phyloP scores from a whole-genome alignment of 2,888 invertebrate species.

The Argyra leucocephala region DNA sequence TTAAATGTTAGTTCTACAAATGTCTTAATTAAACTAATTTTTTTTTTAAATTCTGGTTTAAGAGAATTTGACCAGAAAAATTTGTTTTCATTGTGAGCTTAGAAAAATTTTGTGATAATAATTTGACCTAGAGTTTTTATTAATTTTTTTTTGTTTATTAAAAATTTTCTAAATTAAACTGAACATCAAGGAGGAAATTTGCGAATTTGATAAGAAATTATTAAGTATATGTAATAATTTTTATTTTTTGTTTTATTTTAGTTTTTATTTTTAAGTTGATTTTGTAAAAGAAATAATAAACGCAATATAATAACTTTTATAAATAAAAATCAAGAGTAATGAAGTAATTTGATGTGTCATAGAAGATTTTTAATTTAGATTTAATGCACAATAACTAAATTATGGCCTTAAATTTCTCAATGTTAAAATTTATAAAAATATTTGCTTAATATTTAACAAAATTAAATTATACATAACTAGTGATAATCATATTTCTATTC shows the following conservation, averaged over 20 bases:
- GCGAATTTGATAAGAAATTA: neutral
- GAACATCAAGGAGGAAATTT: constrained; percentile 10
- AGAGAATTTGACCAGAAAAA: neutral
- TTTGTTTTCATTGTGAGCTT: neutral
- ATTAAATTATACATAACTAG: too few relatives aligned
- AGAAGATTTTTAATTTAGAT: too few relatives aligned
- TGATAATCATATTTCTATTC: too few relatives aligned
- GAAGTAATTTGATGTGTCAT: too few relatives aligned
- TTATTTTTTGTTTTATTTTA: neutral
- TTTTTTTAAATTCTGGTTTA: neutral
- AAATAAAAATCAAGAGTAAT: too few relatives aligned
- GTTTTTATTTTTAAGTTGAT: too few relatives aligned
- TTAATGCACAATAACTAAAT: too few relatives aligned
- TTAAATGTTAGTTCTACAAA: neutral
- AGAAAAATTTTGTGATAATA: neutral
- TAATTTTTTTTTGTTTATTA: neutral
- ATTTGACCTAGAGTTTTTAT: neutral
- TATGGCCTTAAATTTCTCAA: too few relatives aligned
- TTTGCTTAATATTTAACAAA: too few relatives aligned
- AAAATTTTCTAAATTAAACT: neutral
- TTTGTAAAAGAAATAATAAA: too few relatives aligned
- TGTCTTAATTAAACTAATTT: neutral
- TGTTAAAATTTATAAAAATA: too few relatives aligned
- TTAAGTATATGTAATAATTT: neutral
- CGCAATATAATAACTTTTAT: too few relatives aligned